These are phyloP conservation scores for Magallana ariakensis DNA, from an alignment of 1,140 invertebrate species.

Conservation along the genomic window DNA sequence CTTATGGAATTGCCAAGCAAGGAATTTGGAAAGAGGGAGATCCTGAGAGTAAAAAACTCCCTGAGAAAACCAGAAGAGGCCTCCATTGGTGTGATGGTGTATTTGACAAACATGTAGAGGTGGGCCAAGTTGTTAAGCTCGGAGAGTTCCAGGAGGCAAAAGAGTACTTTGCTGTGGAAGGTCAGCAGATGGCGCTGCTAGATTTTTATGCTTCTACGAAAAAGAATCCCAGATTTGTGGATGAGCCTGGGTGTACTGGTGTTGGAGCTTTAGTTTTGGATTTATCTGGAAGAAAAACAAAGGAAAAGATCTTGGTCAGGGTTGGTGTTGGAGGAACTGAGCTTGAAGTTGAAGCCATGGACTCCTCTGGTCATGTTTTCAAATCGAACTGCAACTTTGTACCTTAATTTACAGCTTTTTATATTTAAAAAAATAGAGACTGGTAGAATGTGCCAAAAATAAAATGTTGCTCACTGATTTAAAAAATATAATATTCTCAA, in stretches of 20 bases:
- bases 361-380: slow-evolving; percentile 26
- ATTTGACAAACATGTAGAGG: slow-evolving; percentile 60
- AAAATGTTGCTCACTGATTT: no score
- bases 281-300: slow-evolving; percentile 24
- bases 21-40: slow-evolving; percentile 22
- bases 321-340: slow-evolving; percentile 58
- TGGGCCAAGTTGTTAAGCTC: slow-evolving; percentile 51
- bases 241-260: slow-evolving; percentile 39
- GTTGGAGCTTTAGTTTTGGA: slow-evolving; percentile 51
- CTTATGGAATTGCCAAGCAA: slow-evolving; percentile 60
- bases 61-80: slow-evolving; percentile 4
- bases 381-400: slow-evolving; percentile 42
- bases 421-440: no score
- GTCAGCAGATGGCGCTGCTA: slow-evolving; percentile 45
- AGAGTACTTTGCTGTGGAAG: slow-evolving; percentile 57
- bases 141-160: slow-evolving; percentile 49
- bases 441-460: no score
- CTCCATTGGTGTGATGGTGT: slow-evolving; percentile 57
- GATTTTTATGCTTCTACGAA: slow-evolving; percentile 54
- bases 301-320: slow-evolving; percentile 26
- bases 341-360: slow-evolving; percentile 49
- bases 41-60: slow-evolving; percentile 45
- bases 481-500: no score
- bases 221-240: slow-evolving; percentile 50
- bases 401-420: not conserved